Evolutionary conservation across 2,113 vertebrate species (phyloP).

Genomic region (Rhabdomys dilectus): DNA sequence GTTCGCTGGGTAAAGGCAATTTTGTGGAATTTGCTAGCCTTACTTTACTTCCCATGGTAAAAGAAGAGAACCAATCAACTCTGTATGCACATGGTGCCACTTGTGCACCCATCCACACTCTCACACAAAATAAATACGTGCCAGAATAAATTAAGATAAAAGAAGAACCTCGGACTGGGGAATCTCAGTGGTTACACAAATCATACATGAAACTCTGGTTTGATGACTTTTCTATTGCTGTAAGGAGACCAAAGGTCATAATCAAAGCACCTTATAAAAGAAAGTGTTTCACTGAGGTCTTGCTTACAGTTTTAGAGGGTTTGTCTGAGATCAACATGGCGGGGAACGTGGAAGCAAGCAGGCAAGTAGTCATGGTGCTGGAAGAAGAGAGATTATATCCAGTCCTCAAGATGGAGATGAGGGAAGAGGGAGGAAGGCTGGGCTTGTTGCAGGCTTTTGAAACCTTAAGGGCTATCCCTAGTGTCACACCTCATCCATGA

Average conservation of each 20-base stretch:
- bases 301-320: neutral
- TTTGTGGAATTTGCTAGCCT: neutral
- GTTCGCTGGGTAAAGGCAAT: neutral
- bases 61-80: neutral
- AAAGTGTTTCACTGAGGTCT: neutral
- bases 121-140: neutral
- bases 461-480: neutral
- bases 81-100: neutral
- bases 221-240: neutral
- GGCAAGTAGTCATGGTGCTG: neutral
- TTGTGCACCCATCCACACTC: neutral
- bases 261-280: neutral
- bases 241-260: neutral
- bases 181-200: neutral
- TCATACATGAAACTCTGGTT: neutral
- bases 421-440: neutral
- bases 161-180: neutral
- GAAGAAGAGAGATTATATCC: neutral
- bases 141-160: neutral
- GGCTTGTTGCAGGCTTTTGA: neutral
- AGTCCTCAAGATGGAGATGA: neutral
- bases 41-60: neutral
- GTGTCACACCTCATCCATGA: neutral
- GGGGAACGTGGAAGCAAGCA: no score
- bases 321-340: neutral